These are phyloP conservation scores for Ichneumon xanthorius DNA, from an alignment of 2,888 invertebrate genomes.

Conservation along the genomic window DNA sequence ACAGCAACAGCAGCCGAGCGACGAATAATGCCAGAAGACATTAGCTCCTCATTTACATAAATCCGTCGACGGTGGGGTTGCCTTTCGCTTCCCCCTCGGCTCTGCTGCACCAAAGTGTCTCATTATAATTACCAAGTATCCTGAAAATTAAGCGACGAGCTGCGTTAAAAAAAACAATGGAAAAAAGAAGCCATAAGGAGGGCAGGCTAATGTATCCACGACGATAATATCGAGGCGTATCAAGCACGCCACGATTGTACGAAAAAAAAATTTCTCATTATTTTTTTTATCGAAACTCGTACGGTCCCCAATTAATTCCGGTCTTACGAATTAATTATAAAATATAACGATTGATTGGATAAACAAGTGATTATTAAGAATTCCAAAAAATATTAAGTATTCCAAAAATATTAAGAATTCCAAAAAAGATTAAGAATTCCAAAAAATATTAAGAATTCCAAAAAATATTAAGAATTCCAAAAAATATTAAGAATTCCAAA, in stretches of 20 bases:
- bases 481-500: neutral
- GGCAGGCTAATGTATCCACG: conserved; percentile 34
- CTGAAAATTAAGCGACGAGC: conserved; percentile 81
- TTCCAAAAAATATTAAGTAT: too few relatives aligned
- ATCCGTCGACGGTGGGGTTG: conserved; percentile 71
- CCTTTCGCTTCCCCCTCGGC: conserved; percentile 21
- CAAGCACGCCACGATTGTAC: neutral
- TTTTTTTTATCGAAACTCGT: too few relatives aligned
- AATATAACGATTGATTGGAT: neutral
- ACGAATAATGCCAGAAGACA: conserved; percentile 83
- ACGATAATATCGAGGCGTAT: neutral
- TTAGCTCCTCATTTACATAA: conserved; percentile 84
- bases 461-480: neutral
- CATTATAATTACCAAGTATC: conserved; percentile 84
- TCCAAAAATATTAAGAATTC: neutral
- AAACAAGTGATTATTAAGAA: neutral
- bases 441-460: neutral
- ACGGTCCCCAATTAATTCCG: too few relatives aligned
- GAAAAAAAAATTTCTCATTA: neutral
- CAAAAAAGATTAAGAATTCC: too few relatives aligned
- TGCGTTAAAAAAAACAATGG: conserved; percentile 58
- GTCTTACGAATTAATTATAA: too few relatives aligned
- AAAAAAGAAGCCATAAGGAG: conserved; percentile 29
- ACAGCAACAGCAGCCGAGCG: conserved; percentile 36
- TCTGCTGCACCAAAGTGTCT: conserved; percentile 80